Conservation (phyloP, 2,113 vertebrate species). For the Myanophis thanlyinensis region DNA sequence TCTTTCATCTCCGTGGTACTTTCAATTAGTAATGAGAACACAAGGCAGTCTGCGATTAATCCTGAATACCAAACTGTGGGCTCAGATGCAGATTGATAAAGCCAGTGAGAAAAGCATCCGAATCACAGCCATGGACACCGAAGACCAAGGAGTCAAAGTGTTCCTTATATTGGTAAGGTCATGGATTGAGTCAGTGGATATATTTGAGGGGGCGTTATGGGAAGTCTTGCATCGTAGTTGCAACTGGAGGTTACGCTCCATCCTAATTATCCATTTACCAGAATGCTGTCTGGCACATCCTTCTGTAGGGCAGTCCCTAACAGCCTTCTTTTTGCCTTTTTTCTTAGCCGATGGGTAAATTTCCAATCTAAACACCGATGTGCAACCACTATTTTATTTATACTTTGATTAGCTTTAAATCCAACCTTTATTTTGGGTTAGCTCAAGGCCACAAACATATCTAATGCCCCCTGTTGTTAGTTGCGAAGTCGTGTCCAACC, state of each 20-base stretch:
- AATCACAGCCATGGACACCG: conserved; percentile 96
- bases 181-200: background rate
- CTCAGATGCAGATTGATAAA: conserved; percentile 99
- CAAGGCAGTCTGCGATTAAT: conserved; percentile 96
- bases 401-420: background rate
- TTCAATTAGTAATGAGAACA: conserved; percentile 97
- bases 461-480: background rate
- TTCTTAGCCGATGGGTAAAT: background rate
- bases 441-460: background rate
- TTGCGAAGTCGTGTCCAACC: too few species aligned
- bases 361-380: background rate
- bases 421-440: background rate
- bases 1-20: background rate
- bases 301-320: background rate
- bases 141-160: conserved; percentile 98
- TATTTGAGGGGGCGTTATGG: background rate
- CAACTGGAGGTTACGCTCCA: background rate
- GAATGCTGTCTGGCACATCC: background rate
- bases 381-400: background rate
- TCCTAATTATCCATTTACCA: background rate
- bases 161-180: conserved; percentile 92
- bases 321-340: background rate
- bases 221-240: background rate
- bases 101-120: conserved; percentile 97
- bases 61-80: conserved; percentile 98